Conservation (phyloP, 2,888 invertebrate species). For the Hirtodrosophila confusa region DNA sequence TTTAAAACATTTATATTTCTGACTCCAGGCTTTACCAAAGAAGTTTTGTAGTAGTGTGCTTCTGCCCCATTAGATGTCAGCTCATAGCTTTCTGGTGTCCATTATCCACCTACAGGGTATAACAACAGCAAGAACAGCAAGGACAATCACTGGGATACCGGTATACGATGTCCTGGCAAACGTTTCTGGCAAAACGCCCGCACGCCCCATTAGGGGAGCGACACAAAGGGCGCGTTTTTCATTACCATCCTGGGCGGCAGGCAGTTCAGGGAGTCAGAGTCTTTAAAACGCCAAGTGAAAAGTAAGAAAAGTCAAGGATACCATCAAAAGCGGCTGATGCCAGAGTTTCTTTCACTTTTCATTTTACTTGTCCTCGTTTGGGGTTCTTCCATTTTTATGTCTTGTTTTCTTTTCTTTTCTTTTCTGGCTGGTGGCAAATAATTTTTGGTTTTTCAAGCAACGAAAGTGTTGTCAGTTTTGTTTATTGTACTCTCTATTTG, state of each 20-base stretch:
- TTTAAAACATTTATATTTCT: too few relatives aligned
- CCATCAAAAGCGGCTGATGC: conserved; percentile 67
- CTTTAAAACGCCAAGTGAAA: conserved; percentile 64
- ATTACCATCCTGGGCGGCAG: conserved; percentile 61
- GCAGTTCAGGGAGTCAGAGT: conserved; percentile 34
- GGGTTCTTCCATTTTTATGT: conserved; percentile 16
- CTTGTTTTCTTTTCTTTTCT: conserved; percentile 4
- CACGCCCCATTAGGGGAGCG: conserved; percentile 53
- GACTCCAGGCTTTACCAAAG: background rate
- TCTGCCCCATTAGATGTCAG: too few relatives aligned
- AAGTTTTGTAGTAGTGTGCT: too few relatives aligned
- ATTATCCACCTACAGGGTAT: conserved; percentile 27
- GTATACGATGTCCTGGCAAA: conserved; percentile 62
- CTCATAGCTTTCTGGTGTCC: too few relatives aligned
- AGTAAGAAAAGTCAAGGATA: conserved; percentile 78
- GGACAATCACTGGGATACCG: conserved; percentile 33
- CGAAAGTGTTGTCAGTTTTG: conserved; percentile 41
- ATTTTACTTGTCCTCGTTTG: conserved; percentile 56
- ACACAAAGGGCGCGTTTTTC: conserved; percentile 71
- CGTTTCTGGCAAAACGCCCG: conserved; percentile 76
- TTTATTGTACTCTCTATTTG: conserved; percentile 20
- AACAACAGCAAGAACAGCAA: background rate
- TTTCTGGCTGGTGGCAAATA: conserved; percentile 20
- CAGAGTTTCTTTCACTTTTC: conserved; percentile 64
- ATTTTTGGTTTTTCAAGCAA: conserved; percentile 21